phyloP scores from a whole-genome alignment of 35 echinoderm and acorn worm species.

The Diadema setosum region DNA sequence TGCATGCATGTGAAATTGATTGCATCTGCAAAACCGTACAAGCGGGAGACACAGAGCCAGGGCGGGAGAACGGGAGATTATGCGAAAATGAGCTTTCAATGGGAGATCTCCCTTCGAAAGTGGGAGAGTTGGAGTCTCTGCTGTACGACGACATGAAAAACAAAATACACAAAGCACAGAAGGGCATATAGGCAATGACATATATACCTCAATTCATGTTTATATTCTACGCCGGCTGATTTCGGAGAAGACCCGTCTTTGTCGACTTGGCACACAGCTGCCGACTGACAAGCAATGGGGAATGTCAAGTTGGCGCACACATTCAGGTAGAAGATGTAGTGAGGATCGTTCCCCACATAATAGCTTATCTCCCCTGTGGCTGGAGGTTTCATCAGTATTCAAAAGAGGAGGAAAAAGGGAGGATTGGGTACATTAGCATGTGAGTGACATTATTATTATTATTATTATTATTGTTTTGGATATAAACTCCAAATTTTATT shows the following conservation, averaged over 20 bases:
- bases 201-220: slow-evolving; percentile 10
- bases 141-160: no score
- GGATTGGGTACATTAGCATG: background rate
- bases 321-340: slow-evolving; percentile 31
- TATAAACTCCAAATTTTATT: no score
- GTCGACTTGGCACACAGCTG: background rate
- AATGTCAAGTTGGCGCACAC: slow-evolving; percentile 14
- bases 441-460: background rate
- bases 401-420: background rate
- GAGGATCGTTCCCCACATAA: background rate
- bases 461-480: no score
- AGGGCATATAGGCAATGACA: no score
- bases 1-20: no score
- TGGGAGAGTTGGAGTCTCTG: no score
- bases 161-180: no score
- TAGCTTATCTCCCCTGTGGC: background rate
- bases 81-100: no score
- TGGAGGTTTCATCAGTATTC: background rate
- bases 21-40: no score
- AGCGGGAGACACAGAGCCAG: no score
- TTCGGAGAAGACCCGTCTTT: background rate
- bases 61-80: no score
- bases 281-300: background rate
- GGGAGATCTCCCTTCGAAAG: no score
- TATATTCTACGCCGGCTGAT: background rate